Conservation (phyloP, 2,888 invertebrate species). For the Drosophila tripunctata region DNA sequence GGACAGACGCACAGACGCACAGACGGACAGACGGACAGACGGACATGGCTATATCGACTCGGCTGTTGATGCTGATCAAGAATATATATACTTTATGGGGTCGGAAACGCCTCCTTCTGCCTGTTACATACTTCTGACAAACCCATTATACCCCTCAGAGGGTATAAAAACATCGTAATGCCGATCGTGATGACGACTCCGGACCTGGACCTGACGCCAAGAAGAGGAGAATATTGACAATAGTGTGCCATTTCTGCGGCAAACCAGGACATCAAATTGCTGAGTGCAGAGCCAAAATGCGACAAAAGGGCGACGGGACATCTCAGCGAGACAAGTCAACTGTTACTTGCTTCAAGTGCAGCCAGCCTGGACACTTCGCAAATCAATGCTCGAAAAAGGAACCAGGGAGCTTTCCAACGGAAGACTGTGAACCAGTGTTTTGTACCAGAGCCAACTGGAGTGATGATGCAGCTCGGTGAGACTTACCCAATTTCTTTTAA, state of each 20-base stretch:
- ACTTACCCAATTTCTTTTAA: neutral
- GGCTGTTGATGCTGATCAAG: no score
- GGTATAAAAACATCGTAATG: no score
- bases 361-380: neutral
- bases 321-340: neutral
- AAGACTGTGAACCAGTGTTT: neutral
- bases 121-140: no score
- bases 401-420: neutral
- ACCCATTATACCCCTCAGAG: no score
- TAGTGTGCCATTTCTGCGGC: constrained; percentile 3
- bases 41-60: no score
- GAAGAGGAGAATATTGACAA: constrained; percentile 1
- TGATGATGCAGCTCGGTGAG: constrained; percentile 1
- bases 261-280: neutral
- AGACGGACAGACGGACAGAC: no score
- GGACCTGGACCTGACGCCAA: constrained; percentile 2
- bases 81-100: no score
- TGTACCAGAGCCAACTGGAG: constrained; percentile 1
- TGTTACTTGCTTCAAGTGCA: constrained; percentile 1
- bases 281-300: neutral
- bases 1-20: no score
- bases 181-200: no score
- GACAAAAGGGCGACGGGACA: no score
- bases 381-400: neutral
- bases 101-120: no score